Percentiles rank a stretch among this genome's conserved stretches.
These are phyloP conservation scores for Buphagus erythrorhynchus DNA, from an alignment of 2,797 vertebrate species.

Conservation along the genomic window DNA sequence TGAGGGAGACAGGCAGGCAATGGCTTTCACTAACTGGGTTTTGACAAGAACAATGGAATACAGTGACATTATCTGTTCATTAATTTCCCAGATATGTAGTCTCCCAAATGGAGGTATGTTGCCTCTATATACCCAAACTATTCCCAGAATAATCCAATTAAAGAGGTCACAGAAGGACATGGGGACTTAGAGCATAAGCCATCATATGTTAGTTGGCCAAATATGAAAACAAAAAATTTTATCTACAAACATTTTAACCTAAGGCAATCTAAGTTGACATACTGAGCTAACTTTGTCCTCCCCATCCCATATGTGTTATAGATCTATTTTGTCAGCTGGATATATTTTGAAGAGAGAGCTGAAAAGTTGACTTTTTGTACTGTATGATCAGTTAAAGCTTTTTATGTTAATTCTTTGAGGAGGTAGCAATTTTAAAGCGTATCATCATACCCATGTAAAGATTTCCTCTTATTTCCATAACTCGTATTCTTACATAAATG, in stretches of 20 bases:
- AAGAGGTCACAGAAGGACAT: not conserved
- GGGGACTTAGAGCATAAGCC: not conserved
- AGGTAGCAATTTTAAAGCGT: not conserved
- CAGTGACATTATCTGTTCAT: not conserved
- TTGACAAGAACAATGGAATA: not conserved
- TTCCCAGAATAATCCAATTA: not conserved
- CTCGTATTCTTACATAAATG: not conserved
- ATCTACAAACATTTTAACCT: not conserved
- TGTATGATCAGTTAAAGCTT: not conserved
- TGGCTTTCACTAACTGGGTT: not conserved
- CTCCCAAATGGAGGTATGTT: not conserved
- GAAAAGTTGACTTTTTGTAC: not conserved
- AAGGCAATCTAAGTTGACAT: not conserved
- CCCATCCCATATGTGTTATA: not conserved
- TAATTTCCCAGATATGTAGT: not conserved
- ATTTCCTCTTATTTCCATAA: not conserved
- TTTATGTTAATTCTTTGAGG: not conserved
- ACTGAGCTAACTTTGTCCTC: not conserved
- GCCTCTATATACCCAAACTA: not conserved
- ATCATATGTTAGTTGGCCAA: not conserved
- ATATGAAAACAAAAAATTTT: not conserved
- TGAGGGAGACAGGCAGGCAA: not conserved
- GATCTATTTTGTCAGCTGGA: not conserved
- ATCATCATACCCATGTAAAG: not conserved
- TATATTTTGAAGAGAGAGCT: not conserved